A percentile compares a stretch with the other conserved stretches of the same genome.
These are phyloP conservation scores for Campoletis raptor DNA, from an alignment of 2,888 invertebrate genomes.

Conservation along the genomic window DNA sequence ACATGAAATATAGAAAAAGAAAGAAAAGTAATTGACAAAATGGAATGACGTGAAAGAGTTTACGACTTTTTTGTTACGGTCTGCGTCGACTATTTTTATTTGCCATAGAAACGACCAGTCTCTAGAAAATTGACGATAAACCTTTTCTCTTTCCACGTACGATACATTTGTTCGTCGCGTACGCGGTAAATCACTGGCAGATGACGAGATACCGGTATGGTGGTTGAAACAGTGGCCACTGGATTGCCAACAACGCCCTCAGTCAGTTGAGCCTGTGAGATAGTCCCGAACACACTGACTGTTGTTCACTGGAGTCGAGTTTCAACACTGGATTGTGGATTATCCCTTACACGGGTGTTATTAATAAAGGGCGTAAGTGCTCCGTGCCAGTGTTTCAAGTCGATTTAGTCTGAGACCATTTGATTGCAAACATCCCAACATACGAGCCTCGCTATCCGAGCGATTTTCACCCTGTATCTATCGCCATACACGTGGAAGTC, in stretches of 20 bases:
- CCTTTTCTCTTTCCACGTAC: conserved; percentile 3
- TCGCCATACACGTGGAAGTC: conserved; percentile 9
- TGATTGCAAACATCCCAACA: neutral
- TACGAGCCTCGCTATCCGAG: neutral
- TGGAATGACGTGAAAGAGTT: conserved; percentile 13
- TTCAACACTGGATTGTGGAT: conserved; percentile 33
- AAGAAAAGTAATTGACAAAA: conserved; percentile 28
- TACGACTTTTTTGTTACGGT: conserved; percentile 6
- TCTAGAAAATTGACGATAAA: conserved; percentile 49
- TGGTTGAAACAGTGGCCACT: conserved; percentile 70
- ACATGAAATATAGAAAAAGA: neutral
- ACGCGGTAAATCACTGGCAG: conserved; percentile 79
- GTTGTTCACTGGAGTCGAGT: conserved; percentile 35
- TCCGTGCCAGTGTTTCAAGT: neutral
- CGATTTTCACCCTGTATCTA: conserved; percentile 1
- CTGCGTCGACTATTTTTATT: neutral
- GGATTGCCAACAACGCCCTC: conserved; percentile 67
- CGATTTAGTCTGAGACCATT: neutral
- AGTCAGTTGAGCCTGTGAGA: conserved; percentile 21
- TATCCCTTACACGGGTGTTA: neutral
- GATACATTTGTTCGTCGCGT: conserved; percentile 67
- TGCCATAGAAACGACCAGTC: neutral
- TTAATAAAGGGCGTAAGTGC: neutral
- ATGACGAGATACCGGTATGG: conserved; percentile 74
- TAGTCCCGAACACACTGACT: conserved; percentile 16